phyloP scores from a whole-genome alignment of 1,140 invertebrate genomes.

The Colletes gigas region DNA sequence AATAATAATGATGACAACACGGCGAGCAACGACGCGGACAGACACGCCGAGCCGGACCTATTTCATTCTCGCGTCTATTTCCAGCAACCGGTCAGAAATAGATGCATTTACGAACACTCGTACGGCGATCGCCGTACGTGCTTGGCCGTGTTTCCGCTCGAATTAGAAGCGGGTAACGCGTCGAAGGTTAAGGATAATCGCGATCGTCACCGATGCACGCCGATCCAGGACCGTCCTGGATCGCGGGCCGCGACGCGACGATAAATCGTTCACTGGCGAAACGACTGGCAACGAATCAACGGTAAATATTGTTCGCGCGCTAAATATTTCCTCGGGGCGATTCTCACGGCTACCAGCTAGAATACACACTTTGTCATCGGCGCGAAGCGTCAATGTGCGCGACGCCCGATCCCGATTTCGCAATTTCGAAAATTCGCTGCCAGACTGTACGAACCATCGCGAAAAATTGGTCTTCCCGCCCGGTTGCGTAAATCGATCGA shows the following conservation, averaged over 20 bases:
- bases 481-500: no score
- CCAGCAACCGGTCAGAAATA: constrained; percentile 61
- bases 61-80: constrained; percentile 64
- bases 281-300: constrained; percentile 38
- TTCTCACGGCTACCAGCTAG: background rate
- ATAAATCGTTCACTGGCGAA: constrained; percentile 24
- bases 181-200: constrained; percentile 58
- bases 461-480: no score
- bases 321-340: constrained; percentile 32
- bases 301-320: constrained; percentile 11
- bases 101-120: constrained; percentile 49
- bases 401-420: background rate
- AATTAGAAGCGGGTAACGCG: constrained; percentile 35
- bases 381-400: background rate
- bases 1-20: constrained; percentile 6
- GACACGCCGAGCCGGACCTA: constrained; percentile 17
- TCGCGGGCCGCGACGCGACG: background rate
- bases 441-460: background rate
- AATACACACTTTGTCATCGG: constrained; percentile 28
- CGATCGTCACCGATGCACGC: background rate
- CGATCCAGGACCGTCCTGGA: background rate
- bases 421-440: constrained; percentile 23
- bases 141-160: constrained; percentile 36
- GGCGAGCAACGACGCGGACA: background rate
- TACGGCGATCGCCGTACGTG: constrained; percentile 19